Conservation (phyloP, 2,888 invertebrate species). For the Bibio marci region DNA sequence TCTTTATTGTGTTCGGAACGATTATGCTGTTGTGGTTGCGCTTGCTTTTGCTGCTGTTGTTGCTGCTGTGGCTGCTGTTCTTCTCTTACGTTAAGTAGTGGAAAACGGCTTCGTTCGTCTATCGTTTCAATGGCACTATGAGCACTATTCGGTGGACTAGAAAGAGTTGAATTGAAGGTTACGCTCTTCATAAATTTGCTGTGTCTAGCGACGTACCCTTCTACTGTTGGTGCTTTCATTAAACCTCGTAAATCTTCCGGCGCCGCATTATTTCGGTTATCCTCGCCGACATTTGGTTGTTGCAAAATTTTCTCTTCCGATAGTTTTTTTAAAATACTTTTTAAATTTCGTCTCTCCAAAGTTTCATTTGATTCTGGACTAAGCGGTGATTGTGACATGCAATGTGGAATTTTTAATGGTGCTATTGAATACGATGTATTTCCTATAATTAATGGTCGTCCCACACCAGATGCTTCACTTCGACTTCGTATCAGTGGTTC, state of each 20-base stretch:
- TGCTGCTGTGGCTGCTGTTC: not conserved
- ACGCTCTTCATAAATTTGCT: constrained; percentile 79
- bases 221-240: constrained; percentile 66
- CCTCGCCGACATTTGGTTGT: constrained; percentile 5
- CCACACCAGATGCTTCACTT: constrained; percentile 68
- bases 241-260: constrained; percentile 43
- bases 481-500: constrained; percentile 54
- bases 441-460: constrained; percentile 29
- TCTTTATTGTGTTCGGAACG: constrained; percentile 3
- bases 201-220: constrained; percentile 77
- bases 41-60: not conserved
- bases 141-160: constrained; percentile 52
- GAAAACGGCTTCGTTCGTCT: constrained; percentile 7
- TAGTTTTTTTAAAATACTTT: constrained; percentile 70
- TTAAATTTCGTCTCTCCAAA: constrained; percentile 59
- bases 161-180: constrained; percentile 73
- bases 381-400: constrained; percentile 23
- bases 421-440: constrained; percentile 12
- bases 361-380: constrained; percentile 67
- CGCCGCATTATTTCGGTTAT: constrained; percentile 12
- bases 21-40: not conserved
- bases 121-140: constrained; percentile 14
- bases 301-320: constrained; percentile 40
- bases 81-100: constrained; percentile 6
- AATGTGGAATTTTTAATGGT: constrained; percentile 8